A percentile compares a stretch with the other conserved stretches of the same genome.
These are phyloP conservation scores for Cheilosia variabilis DNA, from an alignment of 2,888 invertebrate genomes.

Conservation along the genomic window DNA sequence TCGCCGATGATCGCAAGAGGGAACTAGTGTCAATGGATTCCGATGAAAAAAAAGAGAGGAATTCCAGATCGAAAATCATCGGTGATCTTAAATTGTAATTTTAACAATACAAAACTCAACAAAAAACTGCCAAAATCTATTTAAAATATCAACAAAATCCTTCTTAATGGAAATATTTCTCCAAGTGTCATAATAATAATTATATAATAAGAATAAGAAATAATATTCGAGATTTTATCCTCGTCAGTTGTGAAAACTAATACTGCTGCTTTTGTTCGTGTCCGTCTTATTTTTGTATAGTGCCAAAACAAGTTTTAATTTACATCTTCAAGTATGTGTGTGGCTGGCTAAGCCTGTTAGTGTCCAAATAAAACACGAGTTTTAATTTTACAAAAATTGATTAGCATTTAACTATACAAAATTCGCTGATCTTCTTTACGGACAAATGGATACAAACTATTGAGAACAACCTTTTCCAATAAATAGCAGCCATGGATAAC, in stretches of 20 bases:
- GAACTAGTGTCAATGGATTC: slow-evolving; percentile 62
- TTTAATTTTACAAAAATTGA: slow-evolving; percentile 40
- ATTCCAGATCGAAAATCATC: slow-evolving; percentile 41
- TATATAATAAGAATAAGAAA: too few species aligned
- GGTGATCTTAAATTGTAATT: slow-evolving; percentile 25
- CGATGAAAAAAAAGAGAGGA: slow-evolving; percentile 51
- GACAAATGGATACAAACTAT: slow-evolving; percentile 50
- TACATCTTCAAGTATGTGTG: slow-evolving; percentile 72
- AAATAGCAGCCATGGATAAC: slow-evolving; percentile 86
- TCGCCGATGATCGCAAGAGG: slow-evolving; percentile 62
- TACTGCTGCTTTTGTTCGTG: slow-evolving; percentile 72
- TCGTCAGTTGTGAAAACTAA: slow-evolving; percentile 30
- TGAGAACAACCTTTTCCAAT: slow-evolving; percentile 16
- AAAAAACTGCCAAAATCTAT: slow-evolving; percentile 30
- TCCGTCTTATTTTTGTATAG: slow-evolving; percentile 67
- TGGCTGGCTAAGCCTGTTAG: slow-evolving; percentile 73
- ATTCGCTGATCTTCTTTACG: slow-evolving; percentile 12
- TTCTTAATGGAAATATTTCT: not conserved
- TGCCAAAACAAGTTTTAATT: slow-evolving; percentile 74
- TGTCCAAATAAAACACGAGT: slow-evolving; percentile 67
- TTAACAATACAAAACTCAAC: slow-evolving; percentile 15
- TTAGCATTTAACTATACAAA: slow-evolving; percentile 39
- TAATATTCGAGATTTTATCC: slow-evolving; percentile 18
- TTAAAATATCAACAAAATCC: not conserved
- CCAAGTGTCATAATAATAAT: slow-evolving; percentile 20